phyloP scores from a whole-genome alignment of 1,140 invertebrate species.

The Cheumatopsyche charites region DNA sequence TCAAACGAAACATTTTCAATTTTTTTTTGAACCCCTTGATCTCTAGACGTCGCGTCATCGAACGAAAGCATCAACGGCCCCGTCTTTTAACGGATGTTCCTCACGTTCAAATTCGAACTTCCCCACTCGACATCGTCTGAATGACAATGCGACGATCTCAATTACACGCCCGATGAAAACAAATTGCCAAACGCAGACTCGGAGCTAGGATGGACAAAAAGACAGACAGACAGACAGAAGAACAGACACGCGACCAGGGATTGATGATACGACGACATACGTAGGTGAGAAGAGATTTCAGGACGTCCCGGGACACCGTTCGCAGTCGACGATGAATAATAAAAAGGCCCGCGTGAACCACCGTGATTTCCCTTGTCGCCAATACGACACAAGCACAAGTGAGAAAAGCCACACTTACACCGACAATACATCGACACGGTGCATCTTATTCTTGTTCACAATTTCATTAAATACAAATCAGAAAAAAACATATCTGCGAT shows the following conservation, averaged over 20 bases:
- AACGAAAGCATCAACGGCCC: too few species aligned
- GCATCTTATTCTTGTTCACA: too few species aligned
- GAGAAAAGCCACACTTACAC: too few species aligned
- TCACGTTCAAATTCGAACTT: constrained; percentile 3
- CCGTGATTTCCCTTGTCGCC: constrained; percentile 43
- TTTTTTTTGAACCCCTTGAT: too few species aligned
- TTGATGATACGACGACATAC: neutral
- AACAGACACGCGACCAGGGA: neutral
- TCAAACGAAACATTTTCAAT: too few species aligned
- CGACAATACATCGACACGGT: too few species aligned
- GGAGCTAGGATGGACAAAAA: neutral
- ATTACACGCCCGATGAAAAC: constrained; percentile 1
- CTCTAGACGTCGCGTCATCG: too few species aligned
- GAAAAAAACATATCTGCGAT: too few species aligned
- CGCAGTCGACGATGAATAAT: constrained; percentile 35
- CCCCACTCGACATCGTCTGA: neutral
- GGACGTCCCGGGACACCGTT: neutral
- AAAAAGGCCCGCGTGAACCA: constrained; percentile 37
- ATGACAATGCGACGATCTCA: neutral
- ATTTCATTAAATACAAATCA: too few species aligned
- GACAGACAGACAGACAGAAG: neutral
- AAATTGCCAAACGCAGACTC: constrained; percentile 3
- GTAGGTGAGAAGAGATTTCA: neutral
- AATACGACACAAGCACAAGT: constrained; percentile 11
- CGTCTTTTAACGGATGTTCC: neutral